Conservation (phyloP, 2,888 invertebrate genomes). For the Odontomyia ornata region DNA sequence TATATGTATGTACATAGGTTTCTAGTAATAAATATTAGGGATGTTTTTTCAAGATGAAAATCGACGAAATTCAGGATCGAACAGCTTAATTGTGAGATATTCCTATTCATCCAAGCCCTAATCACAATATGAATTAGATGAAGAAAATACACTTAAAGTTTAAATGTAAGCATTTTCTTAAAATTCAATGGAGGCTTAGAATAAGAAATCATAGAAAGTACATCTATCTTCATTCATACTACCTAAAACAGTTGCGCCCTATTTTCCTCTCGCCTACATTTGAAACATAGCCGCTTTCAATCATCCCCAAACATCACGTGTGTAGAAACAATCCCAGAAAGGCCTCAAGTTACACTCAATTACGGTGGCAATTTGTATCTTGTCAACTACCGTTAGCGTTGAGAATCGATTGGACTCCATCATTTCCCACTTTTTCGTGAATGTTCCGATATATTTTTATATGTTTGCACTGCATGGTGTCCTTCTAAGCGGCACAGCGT, state of each 20-base stretch:
- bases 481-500: no score
- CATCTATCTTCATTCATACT: no score
- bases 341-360: neutral
- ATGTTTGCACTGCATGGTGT: neutral
- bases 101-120: no score
- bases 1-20: neutral
- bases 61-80: no score
- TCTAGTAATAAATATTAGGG: neutral
- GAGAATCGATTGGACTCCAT: neutral
- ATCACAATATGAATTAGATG: no score
- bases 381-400: slow-evolving; percentile 21
- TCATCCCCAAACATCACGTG: slow-evolving; percentile 1
- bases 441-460: slow-evolving; percentile 2
- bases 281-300: neutral
- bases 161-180: no score
- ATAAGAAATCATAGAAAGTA: no score
- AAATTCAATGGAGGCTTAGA: no score
- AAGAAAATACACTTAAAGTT: no score
- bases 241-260: neutral
- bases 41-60: no score
- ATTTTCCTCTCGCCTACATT: neutral
- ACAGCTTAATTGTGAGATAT: no score
- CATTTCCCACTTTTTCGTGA: neutral
- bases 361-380: slow-evolving; percentile 3
- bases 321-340: neutral